Evolutionary conservation across 2,888 invertebrate genomes (phyloP).

Genomic region (Caenorhabditis japonica): DNA sequence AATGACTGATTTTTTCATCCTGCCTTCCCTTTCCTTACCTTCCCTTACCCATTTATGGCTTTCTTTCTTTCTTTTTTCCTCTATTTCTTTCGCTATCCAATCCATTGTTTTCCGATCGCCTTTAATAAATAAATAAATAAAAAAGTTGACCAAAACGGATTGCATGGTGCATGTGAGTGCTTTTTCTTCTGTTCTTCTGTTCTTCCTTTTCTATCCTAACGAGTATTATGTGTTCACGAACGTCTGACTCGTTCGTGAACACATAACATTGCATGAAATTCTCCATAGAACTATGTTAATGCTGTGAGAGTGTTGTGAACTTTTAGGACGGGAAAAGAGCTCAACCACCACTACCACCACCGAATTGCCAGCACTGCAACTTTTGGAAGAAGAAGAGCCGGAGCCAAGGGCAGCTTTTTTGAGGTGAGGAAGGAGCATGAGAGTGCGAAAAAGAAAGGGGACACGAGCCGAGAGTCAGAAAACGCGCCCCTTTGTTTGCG

Average conservation of each 20-base stretch:
- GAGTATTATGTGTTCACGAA: no score
- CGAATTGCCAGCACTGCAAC: slow-evolving; percentile 23
- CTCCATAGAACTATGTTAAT: background rate
- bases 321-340: slow-evolving; percentile 10
- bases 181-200: no score
- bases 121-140: background rate
- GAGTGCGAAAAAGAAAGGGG: no score
- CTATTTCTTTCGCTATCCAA: no score
- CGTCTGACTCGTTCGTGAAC: slow-evolving; percentile 13
- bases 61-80: background rate
- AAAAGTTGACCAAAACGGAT: no score
- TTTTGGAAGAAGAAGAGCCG: slow-evolving; percentile 25
- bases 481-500: no score
- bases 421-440: background rate
- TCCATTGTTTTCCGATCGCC: slow-evolving; percentile 11
- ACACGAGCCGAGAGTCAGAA: no score
- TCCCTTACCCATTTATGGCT: slow-evolving; percentile 4
- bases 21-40: background rate
- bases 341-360: slow-evolving; percentile 15
- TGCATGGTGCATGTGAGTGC: no score
- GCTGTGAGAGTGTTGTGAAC: slow-evolving; percentile 7
- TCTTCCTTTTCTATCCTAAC: no score
- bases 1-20: background rate
- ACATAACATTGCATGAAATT: slow-evolving; percentile 1
- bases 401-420: slow-evolving; percentile 18